Base-by-base conservation (phyloP, 2,888 invertebrate genomes). In the Trisateles emortualis region DNA sequence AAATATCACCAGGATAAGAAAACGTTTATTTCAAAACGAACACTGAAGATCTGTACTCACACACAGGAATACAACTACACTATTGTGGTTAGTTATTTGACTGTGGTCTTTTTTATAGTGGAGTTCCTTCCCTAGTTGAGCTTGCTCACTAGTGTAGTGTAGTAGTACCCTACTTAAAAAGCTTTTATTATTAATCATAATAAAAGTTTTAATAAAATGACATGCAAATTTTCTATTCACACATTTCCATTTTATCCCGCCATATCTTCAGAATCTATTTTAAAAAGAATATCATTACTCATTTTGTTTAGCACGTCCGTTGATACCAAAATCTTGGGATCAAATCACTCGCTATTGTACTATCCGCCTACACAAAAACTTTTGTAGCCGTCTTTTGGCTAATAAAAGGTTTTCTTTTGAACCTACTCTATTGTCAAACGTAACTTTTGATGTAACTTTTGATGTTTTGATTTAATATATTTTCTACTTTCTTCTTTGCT, bases 361-460 rank as follows among this genome's bases (percentile, higher is more conserved):
- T 30, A 54, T 47, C n/a, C 57, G 58, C 43, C 52, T 54, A 51
- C 45, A 52, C 51, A 51, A 59, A 63, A 62, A 41, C 45, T 57
- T 59, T 58, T 52, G 44, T 39, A 24, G 44, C 11, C 52, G 26
- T 56, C 55, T 65, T 72, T 60, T 60, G 44, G 52, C 59, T 63
- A 55, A 57, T 63, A 68, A 72, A 65, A 60, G 57, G 59, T 40
- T 68, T 57, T 53, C 57, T 64, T 65, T 66, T 56, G 50, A 59
- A 51, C 32, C 14, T 56, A 33, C 42, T 52, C 38, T 51, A 42
- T 56, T 64, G 53, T 61, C 55, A 35, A 39, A 53, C 22, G 29
- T 35, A 55, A 49, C 39, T 52, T 59, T 53, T 10, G 56, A 63
- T 46, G 29, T 35, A 55, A 49, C 39, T 52, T 59, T 53, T 10